Evolutionary conservation across 2,888 invertebrate genomes (phyloP).

Genomic region (Parnassius smintheus): DNA sequence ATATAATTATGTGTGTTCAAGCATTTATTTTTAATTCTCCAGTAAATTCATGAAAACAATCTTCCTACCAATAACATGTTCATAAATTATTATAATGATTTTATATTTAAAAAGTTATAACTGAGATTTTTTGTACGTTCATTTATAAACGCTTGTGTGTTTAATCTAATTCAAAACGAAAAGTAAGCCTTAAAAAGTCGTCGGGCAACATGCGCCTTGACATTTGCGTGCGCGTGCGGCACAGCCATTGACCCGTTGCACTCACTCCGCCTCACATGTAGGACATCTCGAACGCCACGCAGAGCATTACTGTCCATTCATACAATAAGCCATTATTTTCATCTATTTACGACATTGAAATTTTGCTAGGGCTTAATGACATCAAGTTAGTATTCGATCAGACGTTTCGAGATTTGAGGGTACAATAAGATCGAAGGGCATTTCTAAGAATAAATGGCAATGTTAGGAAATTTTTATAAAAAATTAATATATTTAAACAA

Average conservation of each 20-base stretch:
- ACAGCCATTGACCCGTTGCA: conserved; percentile 59
- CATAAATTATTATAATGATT: no score
- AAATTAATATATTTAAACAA: no score
- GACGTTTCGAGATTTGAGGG: conserved; percentile 50
- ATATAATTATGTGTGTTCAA: no score
- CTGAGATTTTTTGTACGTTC: no score
- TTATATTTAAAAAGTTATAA: no score
- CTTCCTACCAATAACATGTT: no score
- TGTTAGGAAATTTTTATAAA: no score
- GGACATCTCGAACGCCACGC: conserved; percentile 44
- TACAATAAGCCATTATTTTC: conserved; percentile 67
- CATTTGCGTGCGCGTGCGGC: conserved; percentile 59
- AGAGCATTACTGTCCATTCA: conserved; percentile 58
- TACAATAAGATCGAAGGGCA: conserved; percentile 53
- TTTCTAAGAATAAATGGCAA: conserved; percentile 26
- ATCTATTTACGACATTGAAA: conserved; percentile 60
- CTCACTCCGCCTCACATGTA: conserved; percentile 56
- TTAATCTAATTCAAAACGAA: conserved; percentile 24
- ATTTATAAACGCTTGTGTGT: no score
- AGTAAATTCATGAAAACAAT: no score
- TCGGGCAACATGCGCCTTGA: conserved; percentile 57
- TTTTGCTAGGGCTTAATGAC: conserved; percentile 60
- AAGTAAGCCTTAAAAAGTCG: conserved; percentile 29
- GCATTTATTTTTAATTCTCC: no score
- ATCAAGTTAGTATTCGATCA: conserved; percentile 50